These are phyloP conservation scores for Oreotrochilus melanogaster DNA, from an alignment of 2,113 vertebrate species.

Conservation along the genomic window DNA sequence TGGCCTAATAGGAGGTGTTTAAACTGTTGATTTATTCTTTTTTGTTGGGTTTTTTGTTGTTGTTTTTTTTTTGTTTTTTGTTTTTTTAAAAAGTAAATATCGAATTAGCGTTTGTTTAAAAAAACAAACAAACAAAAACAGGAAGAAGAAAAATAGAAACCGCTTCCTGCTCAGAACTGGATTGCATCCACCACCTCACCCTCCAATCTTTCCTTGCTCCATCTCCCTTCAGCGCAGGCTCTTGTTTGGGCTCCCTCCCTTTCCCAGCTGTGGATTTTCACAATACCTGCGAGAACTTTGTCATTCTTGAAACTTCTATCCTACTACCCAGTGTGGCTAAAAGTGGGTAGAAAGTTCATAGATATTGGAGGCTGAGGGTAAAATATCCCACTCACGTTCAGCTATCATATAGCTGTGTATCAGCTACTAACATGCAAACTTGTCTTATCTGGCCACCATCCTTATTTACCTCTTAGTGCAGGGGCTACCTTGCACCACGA, in stretches of 20 bases:
- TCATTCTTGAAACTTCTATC: neutral
- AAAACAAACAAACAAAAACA: neutral
- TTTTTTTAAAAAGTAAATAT: neutral
- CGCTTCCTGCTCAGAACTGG: neutral
- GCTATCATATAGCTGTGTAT: no score
- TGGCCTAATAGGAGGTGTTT: neutral
- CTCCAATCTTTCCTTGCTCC: neutral
- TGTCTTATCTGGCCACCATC: neutral
- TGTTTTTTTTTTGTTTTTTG: no score
- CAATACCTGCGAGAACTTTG: neutral
- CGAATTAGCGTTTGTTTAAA: rapidly evolving
- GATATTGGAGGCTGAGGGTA: neutral
- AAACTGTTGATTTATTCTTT: neutral
- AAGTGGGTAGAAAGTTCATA: neutral
- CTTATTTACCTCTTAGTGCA: neutral
- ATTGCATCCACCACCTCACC: neutral
- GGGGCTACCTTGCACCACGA: neutral
- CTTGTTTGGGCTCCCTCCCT: neutral
- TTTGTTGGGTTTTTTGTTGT: no score
- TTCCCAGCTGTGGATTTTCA: neutral
- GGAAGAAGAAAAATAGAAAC: neutral
- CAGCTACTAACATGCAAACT: neutral
- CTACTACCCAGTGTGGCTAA: neutral
- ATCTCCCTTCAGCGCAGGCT: neutral
- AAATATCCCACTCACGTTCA: neutral